Base-by-base conservation (phyloP, 2,888 invertebrate species). In the Oscheius onirici region DNA sequence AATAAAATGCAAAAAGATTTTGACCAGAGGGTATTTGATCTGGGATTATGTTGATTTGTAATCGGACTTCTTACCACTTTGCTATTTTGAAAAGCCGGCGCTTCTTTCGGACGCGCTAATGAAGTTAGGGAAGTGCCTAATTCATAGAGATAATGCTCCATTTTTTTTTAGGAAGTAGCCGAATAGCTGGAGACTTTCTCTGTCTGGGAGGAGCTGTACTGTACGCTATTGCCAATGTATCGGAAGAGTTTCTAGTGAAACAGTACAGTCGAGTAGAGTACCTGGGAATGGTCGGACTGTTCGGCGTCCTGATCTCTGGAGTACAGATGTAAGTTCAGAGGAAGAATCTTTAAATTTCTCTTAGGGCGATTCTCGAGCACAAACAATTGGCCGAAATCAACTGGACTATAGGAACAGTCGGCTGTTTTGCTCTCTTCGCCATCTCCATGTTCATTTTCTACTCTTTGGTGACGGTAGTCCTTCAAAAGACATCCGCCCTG, bases 201-300 rank as follows among this genome's bases (percentile, higher is more conserved):
- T 93, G 93, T 85, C 90, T 94, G 11, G 91, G 91, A 8, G 94
- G 93, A 3, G 93, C 93, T 3, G 46, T 76, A 46, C 72, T 83
- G 91, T 81, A 81, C 57, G 79, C 79, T 0, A 46, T 79, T 40
- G 73, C 76, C 57, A 93, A 94, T 81, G 93, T 94, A 0, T 89
- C 89, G 0, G 92, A 94, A 90, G 94, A 94, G 88, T 91, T 92
- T 88, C 91, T 93, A 77, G 92, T 94, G n/a, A 92, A 92, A 87
- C 92, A 91, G 13, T 92, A 92, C 80, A 92, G 92, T 74, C 91
- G 92, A 77, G 91, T 93, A 52, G 93, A 94, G 88, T 94, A 93
- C 87, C 90, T 94, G 13, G 93, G 93, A 34, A 91, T 93, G 89
- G 91, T 94, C 20, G 94, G 94, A 20, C 89, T 94, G 34, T 93